These are phyloP conservation scores for Prostheceraeus crozeri DNA, from an alignment of 2,888 invertebrate genomes.

Conservation along the genomic window DNA sequence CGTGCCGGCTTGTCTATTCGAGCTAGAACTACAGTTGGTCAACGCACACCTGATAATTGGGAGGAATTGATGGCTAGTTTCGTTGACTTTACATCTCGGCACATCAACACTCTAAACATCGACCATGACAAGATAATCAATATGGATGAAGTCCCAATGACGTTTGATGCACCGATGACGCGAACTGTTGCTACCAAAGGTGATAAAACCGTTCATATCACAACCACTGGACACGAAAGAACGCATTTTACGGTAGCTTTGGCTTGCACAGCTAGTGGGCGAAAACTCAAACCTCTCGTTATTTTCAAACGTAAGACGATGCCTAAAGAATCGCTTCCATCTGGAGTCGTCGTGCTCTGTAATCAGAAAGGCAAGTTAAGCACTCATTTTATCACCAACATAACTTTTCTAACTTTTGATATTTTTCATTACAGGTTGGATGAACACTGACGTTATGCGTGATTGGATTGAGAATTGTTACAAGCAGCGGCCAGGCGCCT, in stretches of 20 bases:
- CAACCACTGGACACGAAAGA: slow-evolving; percentile 3
- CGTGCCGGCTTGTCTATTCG: too few relatives aligned
- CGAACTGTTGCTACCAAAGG: not conserved
- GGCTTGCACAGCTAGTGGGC: not conserved
- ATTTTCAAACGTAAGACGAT: slow-evolving; percentile 17
- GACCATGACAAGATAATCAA: not conserved
- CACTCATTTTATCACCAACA: too few relatives aligned
- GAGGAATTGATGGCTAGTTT: too few relatives aligned
- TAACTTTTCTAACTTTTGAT: too few relatives aligned
- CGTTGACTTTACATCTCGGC: too few relatives aligned
- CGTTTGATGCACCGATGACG: slow-evolving; percentile 14
- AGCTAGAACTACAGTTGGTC: too few relatives aligned
- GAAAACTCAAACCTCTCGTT: not conserved
- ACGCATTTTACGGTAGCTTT: not conserved
- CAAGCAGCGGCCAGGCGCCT: not conserved
- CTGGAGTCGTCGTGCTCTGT: not conserved
- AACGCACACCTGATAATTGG: too few relatives aligned
- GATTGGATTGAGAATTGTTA: slow-evolving; percentile 4
- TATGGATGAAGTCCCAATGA: slow-evolving; percentile 16
- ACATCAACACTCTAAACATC: not conserved
- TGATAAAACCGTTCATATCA: not conserved
- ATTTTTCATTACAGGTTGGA: too few relatives aligned
- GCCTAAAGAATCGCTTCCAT: not conserved
- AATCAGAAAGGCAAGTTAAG: too few relatives aligned
- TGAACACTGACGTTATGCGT: slow-evolving; percentile 15